Percentiles rank a stretch among this genome's conserved stretches.
phyloP scores from a whole-genome alignment of 2,888 invertebrate species.

The Anthrax anthrax region DNA sequence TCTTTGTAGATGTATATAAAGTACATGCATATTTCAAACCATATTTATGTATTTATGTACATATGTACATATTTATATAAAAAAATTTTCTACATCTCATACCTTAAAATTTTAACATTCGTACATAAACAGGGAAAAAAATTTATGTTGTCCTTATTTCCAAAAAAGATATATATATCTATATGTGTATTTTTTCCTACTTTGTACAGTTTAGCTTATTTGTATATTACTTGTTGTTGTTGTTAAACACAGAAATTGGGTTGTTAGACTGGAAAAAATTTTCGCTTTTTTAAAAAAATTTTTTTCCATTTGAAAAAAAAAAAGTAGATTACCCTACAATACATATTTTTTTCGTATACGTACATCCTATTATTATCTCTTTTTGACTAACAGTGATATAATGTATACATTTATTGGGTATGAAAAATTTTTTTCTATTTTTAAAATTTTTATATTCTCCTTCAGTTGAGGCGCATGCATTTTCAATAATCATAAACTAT shows the following conservation, averaged over 20 bases:
- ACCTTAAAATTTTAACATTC: not conserved
- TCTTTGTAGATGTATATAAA: too few species aligned
- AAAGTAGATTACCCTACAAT: too few species aligned
- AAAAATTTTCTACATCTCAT: not conserved
- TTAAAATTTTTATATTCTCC: not conserved
- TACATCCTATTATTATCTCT: not conserved
- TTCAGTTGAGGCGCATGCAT: not conserved
- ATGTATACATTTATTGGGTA: too few species aligned
- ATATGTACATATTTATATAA: too few species aligned
- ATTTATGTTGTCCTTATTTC: not conserved
- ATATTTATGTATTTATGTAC: too few species aligned
- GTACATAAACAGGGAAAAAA: not conserved
- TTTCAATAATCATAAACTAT: not conserved
- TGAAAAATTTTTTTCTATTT: not conserved
- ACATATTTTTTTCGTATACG: too few species aligned
- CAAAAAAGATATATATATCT: not conserved
- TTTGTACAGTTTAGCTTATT: not conserved
- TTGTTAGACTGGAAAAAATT: not conserved
- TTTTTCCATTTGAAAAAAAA: not conserved
- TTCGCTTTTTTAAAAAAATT: too few species aligned
- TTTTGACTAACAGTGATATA: not conserved
- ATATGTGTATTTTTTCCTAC: not conserved
- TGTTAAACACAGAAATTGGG: not conserved
- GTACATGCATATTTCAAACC: too few species aligned
- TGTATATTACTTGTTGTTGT: too few species aligned